Conservation (phyloP, 35 echinoderm and acorn worm species). For the Hemicentrotus pulcherrimus region DNA sequence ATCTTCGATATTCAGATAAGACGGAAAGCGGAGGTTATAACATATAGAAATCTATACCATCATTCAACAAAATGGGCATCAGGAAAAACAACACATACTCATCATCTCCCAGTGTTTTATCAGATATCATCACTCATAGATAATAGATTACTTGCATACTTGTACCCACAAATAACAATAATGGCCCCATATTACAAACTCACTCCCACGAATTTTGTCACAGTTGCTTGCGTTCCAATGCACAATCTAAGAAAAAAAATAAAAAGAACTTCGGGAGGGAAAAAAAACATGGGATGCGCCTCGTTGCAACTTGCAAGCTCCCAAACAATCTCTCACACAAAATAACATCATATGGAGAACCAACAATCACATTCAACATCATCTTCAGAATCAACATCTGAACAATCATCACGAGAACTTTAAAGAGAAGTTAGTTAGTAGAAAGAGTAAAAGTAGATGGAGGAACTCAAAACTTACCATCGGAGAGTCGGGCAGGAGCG, state of each 20-base stretch:
- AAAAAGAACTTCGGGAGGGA: background rate
- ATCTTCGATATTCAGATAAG: too few relatives aligned
- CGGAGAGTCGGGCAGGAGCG: constrained; percentile 37
- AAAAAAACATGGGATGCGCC: background rate
- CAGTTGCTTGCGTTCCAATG: constrained; percentile 49
- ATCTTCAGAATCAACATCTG: background rate
- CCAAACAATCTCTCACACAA: background rate
- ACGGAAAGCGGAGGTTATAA: background rate
- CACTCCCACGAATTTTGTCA: constrained; percentile 46
- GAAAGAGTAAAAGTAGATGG: background rate
- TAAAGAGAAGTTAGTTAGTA: background rate
- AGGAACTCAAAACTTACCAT: constrained; percentile 42
- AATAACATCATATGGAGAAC: background rate
- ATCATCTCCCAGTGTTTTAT: background rate
- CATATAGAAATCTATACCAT: background rate
- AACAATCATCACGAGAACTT: background rate
- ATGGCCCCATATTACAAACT: constrained; percentile 36
- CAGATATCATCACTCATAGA: background rate
- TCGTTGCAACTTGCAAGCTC: background rate
- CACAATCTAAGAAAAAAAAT: background rate
- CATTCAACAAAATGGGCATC: background rate
- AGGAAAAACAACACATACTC: background rate
- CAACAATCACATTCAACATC: background rate
- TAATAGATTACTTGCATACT: background rate
- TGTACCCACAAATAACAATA: constrained; percentile 9